Percentiles rank a stretch among this genome's conserved stretches.
Conservation (phyloP, 2,797 vertebrate genomes). For the Botia kubotai region DNA sequence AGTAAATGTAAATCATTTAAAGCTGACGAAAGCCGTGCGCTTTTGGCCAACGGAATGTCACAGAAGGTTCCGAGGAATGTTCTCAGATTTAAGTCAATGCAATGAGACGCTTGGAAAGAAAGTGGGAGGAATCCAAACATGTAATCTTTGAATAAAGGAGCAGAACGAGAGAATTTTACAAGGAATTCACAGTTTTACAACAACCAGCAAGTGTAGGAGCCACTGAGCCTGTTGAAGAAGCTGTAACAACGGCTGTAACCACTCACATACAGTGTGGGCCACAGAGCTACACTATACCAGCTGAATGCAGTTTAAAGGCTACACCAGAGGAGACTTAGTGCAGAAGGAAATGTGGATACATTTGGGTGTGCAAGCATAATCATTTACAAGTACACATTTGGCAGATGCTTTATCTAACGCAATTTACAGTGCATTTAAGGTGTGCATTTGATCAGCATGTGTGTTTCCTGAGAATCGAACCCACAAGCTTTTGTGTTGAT, state of each 20-base stretch:
- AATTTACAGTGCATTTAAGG: too few relatives aligned
- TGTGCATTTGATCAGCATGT: too few relatives aligned
- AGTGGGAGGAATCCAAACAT: not conserved
- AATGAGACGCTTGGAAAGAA: not conserved
- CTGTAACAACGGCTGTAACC: not conserved
- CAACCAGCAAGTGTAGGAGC: too few relatives aligned
- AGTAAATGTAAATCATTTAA: constrained; percentile 72
- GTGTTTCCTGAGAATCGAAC: too few relatives aligned
- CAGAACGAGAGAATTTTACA: not conserved
- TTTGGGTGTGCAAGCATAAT: too few relatives aligned
- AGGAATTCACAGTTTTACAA: not conserved
- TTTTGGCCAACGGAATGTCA: constrained; percentile 43
- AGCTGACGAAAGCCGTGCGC: constrained; percentile 70
- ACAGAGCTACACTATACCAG: constrained; percentile 7
- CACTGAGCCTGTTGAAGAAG: not conserved
- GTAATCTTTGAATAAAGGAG: not conserved
- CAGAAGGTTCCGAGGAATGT: constrained; percentile 49
- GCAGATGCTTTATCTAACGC: too few relatives aligned
- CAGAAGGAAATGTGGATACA: not conserved
- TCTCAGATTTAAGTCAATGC: not conserved
- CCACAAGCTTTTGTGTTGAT: too few relatives aligned
- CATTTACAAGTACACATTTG: too few relatives aligned
- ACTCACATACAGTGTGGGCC: not conserved
- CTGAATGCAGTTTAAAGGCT: constrained; percentile 51
- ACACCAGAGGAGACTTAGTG: constrained; percentile 1